A percentile compares a stretch with the other conserved stretches of the same genome.
These are phyloP conservation scores for Herpetotheres cachinnans DNA, from an alignment of 2,113 vertebrate species.

Conservation along the genomic window DNA sequence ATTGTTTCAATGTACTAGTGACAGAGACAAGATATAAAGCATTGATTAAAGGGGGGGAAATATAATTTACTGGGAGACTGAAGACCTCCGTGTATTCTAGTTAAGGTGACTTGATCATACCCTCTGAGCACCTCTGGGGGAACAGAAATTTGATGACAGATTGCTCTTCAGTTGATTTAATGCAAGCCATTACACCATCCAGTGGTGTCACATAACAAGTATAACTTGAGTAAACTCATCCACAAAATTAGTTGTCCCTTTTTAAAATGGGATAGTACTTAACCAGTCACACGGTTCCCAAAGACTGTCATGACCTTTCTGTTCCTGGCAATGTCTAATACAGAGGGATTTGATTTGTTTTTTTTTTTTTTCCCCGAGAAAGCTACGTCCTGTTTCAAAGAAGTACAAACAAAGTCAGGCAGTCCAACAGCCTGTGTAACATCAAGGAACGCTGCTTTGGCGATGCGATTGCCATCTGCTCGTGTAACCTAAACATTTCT, in stretches of 20 bases:
- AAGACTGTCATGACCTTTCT: neutral
- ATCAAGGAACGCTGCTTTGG: neutral
- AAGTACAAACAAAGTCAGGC: neutral
- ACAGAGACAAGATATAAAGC: neutral
- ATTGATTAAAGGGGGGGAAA: neutral
- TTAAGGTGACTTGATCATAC: neutral
- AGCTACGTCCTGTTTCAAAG: neutral
- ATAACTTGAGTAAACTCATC: neutral
- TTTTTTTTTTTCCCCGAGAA: neutral
- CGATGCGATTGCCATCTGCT: fast-evolving
- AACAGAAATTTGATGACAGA: neutral
- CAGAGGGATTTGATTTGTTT: neutral
- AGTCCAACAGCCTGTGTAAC: neutral
- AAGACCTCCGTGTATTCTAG: neutral
- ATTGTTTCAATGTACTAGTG: conserved; percentile 1
- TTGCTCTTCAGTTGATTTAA: neutral
- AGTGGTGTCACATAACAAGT: neutral
- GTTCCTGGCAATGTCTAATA: neutral
- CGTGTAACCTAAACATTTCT: neutral
- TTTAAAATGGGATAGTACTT: neutral
- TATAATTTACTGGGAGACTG: neutral
- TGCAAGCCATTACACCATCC: neutral
- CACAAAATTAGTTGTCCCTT: neutral
- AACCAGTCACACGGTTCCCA: neutral
- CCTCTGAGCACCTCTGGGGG: neutral